Base-by-base conservation (phyloP, 2,797 vertebrate genomes). In the Nannoperca australis region DNA sequence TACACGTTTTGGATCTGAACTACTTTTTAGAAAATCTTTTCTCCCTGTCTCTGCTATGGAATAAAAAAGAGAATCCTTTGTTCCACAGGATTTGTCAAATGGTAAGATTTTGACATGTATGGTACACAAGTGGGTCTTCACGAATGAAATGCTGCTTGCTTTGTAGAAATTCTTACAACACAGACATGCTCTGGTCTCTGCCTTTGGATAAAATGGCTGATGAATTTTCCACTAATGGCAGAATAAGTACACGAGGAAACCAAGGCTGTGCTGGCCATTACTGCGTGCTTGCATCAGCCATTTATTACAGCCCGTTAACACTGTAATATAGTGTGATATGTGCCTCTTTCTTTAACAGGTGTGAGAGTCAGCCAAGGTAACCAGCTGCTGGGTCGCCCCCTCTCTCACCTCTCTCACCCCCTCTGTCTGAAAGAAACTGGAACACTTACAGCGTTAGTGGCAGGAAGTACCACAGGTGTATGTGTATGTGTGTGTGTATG, bases 281-380 rank as follows among this genome's bases (percentile, higher is more conserved):
- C 88, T 22, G 56, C 80, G n/a, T 51, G 56, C 88, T 94, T 94
- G 91, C 91, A 84, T 93, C 93, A 92, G 91, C 88, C 90, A 40
- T 88, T 90, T 82, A 79, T 84, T 81, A 65, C 65, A 42, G 76
- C 51, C 30, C 45, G 42, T 90, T 89, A 82, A 81, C 67, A 17
- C 74, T 62, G 63, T 61, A 78, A 84, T 82, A 67, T 47, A 49
- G 65, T 70, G 60, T 68, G 84, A 86, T 79, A 62, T 84, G 81
- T 73, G 84, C 66, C 75, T 84, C 76, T 30, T 22, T 70, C 77
- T 72, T 80, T 83, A 80, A 88, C 93, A 95, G 92, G 92, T 94
- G 92, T 86, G 85, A 70, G 88, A 92, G 93, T 95, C 93, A 94
- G 83, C 83, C 85, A 82, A 94, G 93, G 93, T 92, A 93, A 93